phyloP scores from a whole-genome alignment of 1,140 invertebrate species.

The Agrypnia vestita region DNA sequence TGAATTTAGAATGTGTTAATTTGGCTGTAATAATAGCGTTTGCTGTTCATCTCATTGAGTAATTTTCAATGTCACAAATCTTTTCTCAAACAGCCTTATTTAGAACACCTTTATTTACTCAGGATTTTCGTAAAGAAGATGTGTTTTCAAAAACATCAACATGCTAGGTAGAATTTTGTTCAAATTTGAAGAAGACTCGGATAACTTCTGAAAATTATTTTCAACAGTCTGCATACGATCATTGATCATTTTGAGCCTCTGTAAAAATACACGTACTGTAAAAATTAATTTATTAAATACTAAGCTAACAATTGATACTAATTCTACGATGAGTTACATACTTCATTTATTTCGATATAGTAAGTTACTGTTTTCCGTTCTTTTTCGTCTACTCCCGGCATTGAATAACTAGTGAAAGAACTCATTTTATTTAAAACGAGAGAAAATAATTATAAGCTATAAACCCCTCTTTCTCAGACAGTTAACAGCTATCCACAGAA shows the following conservation, averaged over 20 bases:
- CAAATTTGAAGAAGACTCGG: constrained; percentile 48
- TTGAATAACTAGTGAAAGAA: constrained; percentile 43
- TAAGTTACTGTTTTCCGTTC: constrained; percentile 50
- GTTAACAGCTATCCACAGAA: background rate
- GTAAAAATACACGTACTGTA: constrained; percentile 57
- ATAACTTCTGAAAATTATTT: constrained; percentile 52
- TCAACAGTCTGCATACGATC: constrained; percentile 63
- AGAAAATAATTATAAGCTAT: no score
- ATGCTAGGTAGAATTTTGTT: constrained; percentile 43
- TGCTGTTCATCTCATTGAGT: no score
- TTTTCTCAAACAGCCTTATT: no score
- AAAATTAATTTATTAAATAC: background rate
- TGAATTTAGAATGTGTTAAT: no score
- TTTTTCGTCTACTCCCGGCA: constrained; percentile 25
- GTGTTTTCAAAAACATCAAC: constrained; percentile 63
- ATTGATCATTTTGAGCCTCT: constrained; percentile 70
- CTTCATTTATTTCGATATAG: constrained; percentile 54
- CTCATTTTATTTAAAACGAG: constrained; percentile 23
- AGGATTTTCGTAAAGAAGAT: constrained; percentile 28
- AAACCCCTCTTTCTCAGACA: no score
- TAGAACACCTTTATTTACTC: background rate
- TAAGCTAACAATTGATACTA: background rate
- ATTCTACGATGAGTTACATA: constrained; percentile 9
- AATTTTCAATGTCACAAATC: no score
- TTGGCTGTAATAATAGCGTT: no score